Evolutionary conservation across 2,113 vertebrate genomes (phyloP).

Genomic region (Nothobranchius furzeri): DNA sequence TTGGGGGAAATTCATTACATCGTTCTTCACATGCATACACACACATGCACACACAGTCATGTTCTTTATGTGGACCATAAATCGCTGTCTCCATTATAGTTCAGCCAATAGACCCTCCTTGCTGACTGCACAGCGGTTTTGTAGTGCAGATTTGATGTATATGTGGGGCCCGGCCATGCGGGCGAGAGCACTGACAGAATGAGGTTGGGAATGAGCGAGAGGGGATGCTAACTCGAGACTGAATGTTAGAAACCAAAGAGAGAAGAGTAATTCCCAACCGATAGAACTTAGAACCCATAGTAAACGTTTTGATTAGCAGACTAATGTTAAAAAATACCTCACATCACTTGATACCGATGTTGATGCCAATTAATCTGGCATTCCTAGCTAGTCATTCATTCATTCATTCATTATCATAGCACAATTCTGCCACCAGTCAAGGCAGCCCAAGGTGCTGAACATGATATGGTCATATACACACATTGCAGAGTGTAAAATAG

Average conservation of each 20-base stretch:
- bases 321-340: too few species aligned
- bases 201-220: constrained; percentile 81
- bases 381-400: too few species aligned
- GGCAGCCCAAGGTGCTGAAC: too few species aligned
- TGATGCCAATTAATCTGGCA: too few species aligned
- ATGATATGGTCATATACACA: too few species aligned
- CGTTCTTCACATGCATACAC: constrained; percentile 67
- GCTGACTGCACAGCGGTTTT: constrained; percentile 80
- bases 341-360: too few species aligned
- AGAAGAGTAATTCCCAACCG: not conserved
- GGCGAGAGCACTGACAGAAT: constrained; percentile 84
- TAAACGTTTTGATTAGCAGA: not conserved
- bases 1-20: constrained; percentile 63
- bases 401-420: too few species aligned
- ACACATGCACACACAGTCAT: constrained; percentile 63
- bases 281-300: not conserved
- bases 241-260: not conserved
- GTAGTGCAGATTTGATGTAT: constrained; percentile 71
- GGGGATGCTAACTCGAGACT: not conserved
- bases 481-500: too few species aligned
- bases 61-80: constrained; percentile 74
- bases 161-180: constrained; percentile 68
- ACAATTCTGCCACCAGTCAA: too few species aligned
- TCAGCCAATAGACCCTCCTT: constrained; percentile 79
- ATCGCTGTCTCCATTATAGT: constrained; percentile 79